phyloP scores from a whole-genome alignment of 2,888 invertebrate species.

The Therioaphis trifolii region DNA sequence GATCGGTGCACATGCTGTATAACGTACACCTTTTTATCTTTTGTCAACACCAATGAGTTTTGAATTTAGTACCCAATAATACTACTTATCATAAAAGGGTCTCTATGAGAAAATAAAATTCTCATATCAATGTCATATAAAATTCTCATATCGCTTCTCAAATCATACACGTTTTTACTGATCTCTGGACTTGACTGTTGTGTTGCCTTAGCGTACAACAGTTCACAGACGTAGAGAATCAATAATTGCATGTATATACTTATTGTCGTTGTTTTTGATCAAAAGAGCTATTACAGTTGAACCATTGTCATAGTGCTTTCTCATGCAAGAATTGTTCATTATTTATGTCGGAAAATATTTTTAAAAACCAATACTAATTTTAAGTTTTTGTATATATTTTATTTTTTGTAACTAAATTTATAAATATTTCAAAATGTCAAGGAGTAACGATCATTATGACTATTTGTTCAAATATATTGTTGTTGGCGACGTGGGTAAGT shows the following conservation, averaged over 20 bases:
- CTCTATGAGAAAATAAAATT: neutral
- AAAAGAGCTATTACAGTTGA: neutral
- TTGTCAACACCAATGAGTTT: slow-evolving; percentile 55
- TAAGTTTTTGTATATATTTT: neutral
- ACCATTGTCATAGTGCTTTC: neutral
- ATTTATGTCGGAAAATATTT: neutral
- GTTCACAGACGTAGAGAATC: neutral
- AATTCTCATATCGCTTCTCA: neutral
- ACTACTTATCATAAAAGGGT: neutral
- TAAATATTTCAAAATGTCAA: slow-evolving; percentile 32
- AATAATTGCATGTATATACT: slow-evolving; percentile 9
- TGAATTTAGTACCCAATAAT: slow-evolving; percentile 30
- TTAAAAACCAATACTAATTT: no score
- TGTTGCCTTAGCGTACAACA: slow-evolving; percentile 21
- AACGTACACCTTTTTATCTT: slow-evolving; percentile 47
- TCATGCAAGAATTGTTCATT: neutral
- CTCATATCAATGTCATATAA: no score
- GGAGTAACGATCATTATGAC: slow-evolving; percentile 26
- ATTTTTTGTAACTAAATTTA: neutral
- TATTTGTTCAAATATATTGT: slow-evolving; percentile 58
- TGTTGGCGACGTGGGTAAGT: slow-evolving; percentile 45
- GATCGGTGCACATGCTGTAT: slow-evolving; percentile 1
- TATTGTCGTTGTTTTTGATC: slow-evolving; percentile 9
- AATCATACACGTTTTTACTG: slow-evolving; percentile 11
- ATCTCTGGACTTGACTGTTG: slow-evolving; percentile 44